Conservation (phyloP, 2,797 vertebrate species). For the Chrysocyon brachyurus region DNA sequence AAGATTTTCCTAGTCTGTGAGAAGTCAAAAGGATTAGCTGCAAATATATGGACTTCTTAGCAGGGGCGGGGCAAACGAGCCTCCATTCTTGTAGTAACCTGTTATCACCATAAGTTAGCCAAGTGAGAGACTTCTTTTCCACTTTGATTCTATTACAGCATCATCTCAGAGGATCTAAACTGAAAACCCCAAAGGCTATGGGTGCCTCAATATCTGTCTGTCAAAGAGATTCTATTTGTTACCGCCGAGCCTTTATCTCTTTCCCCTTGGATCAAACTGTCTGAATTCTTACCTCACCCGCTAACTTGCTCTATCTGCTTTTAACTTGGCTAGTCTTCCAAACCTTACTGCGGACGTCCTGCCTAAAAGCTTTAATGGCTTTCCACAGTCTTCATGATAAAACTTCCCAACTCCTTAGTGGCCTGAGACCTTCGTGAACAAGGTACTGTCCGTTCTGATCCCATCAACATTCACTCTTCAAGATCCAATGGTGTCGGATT, state of each 20-base stretch:
- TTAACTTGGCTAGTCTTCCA: neutral
- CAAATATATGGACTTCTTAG: neutral
- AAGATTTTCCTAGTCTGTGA: neutral
- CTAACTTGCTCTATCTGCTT: neutral
- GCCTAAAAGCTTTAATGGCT: neutral
- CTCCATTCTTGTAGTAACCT: neutral
- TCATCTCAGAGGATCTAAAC: neutral
- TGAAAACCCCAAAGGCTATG: neutral
- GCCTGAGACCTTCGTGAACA: neutral
- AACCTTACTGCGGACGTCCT: neutral
- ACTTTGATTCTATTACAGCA: neutral
- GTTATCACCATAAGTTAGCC: neutral
- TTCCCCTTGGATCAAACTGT: neutral
- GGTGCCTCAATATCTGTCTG: neutral
- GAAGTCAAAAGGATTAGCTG: neutral
- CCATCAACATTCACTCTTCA: neutral
- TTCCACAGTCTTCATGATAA: neutral
- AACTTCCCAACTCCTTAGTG: neutral
- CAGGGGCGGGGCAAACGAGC: neutral
- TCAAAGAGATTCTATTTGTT: neutral
- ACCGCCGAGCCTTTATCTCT: neutral
- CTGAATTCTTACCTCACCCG: neutral
- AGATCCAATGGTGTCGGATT: neutral
- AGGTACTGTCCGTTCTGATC: neutral
- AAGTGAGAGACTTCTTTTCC: neutral